Evolutionary conservation across 2,888 invertebrate genomes (phyloP).

Genomic region (Diadegma fenestrale): DNA sequence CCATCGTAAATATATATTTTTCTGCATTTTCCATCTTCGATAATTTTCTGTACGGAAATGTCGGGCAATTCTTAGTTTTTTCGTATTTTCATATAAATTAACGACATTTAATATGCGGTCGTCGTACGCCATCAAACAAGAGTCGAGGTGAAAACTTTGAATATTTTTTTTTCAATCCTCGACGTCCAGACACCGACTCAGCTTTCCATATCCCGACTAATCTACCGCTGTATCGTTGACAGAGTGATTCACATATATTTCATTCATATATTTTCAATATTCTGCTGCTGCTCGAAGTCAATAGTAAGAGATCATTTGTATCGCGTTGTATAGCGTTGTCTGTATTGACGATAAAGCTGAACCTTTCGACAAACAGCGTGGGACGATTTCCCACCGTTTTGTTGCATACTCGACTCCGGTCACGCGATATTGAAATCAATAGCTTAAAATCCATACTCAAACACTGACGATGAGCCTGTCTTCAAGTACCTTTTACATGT

Average conservation of each 20-base stretch:
- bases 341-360: slow-evolving; percentile 80
- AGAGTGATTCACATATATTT: slow-evolving; percentile 1
- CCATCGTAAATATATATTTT: neutral
- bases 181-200: neutral
- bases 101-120: neutral
- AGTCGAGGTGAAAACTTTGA: neutral
- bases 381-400: slow-evolving; percentile 69
- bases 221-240: slow-evolving; percentile 3
- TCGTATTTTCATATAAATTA: neutral
- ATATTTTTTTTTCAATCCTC: neutral
- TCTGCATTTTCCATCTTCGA: neutral
- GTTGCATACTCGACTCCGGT: slow-evolving; percentile 60
- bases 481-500: slow-evolving; percentile 32
- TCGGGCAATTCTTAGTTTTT: neutral
- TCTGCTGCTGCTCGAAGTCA: slow-evolving; percentile 41
- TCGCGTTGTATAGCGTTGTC: slow-evolving; percentile 68
- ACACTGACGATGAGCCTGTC: slow-evolving; percentile 21
- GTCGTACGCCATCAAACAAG: neutral
- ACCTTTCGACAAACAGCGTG: slow-evolving; percentile 76
- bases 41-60: neutral
- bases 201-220: neutral
- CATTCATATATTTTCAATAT: slow-evolving; percentile 32
- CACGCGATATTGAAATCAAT: slow-evolving; percentile 80
- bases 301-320: slow-evolving; percentile 69
- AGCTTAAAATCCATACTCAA: slow-evolving; percentile 60